A percentile compares a stretch with the other conserved stretches of the same genome.
Conservation (phyloP, 1,140 invertebrate genomes). For the Drosophila equinoxialis region DNA sequence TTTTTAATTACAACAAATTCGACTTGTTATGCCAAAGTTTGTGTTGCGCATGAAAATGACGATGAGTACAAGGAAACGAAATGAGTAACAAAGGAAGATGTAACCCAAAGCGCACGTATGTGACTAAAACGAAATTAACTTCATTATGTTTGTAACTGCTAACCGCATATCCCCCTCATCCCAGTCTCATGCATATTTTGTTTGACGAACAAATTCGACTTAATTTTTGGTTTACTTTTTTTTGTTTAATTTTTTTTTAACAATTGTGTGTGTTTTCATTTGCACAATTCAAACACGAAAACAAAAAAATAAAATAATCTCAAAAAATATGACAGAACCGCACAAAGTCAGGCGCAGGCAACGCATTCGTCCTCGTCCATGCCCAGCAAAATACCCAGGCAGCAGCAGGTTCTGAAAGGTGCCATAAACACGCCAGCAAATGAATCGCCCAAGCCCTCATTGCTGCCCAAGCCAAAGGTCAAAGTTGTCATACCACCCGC, state of each 20-base stretch:
- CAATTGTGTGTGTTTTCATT: slow-evolving; percentile 70
- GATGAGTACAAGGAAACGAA: neutral
- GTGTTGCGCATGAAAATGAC: slow-evolving; percentile 28
- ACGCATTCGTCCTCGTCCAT: slow-evolving; percentile 38
- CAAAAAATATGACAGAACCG: slow-evolving; percentile 68
- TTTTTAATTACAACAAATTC: slow-evolving; percentile 79
- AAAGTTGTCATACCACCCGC: slow-evolving; percentile 81
- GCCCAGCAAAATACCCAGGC: slow-evolving; percentile 69
- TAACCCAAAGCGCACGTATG: slow-evolving; percentile 53
- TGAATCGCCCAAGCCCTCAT: slow-evolving; percentile 71
- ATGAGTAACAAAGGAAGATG: neutral
- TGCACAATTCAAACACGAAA: slow-evolving; percentile 70
- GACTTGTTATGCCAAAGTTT: slow-evolving; percentile 73
- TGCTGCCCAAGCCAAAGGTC: slow-evolving; percentile 82
- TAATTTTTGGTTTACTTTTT: neutral
- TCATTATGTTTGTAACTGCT: slow-evolving; percentile 72
- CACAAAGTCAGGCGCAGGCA: slow-evolving; percentile 62
- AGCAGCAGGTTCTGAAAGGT: slow-evolving; percentile 29
- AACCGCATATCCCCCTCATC: slow-evolving; percentile 59
- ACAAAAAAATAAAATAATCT: slow-evolving; percentile 40
- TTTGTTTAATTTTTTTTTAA: slow-evolving; percentile 22
- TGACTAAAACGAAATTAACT: slow-evolving; percentile 74
- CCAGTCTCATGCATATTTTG: slow-evolving; percentile 8
- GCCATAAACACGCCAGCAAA: slow-evolving; percentile 34
- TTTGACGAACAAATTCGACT: slow-evolving; percentile 7